Evolutionary conservation across 2,888 invertebrate genomes (phyloP).

Genomic region (Archips xylosteana): DNA sequence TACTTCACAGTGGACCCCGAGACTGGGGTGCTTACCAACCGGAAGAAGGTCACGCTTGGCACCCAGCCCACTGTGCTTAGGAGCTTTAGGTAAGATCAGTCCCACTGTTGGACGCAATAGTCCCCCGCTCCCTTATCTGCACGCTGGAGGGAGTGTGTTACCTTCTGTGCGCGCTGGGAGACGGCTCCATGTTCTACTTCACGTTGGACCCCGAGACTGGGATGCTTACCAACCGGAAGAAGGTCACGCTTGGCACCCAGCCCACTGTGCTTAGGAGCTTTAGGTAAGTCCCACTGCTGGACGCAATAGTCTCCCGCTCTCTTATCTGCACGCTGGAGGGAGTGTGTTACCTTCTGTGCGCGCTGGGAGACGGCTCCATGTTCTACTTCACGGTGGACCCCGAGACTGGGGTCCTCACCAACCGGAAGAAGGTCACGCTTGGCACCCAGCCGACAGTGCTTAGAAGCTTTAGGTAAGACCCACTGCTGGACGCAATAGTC

Average conservation of each 20-base stretch:
- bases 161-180: constrained; percentile 96
- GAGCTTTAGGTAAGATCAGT: constrained; percentile 87
- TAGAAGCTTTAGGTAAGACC: constrained; percentile 89
- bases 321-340: too few species aligned
- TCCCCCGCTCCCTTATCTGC: constrained; percentile 98
- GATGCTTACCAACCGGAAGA: constrained; percentile 93
- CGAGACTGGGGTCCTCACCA: constrained; percentile 90
- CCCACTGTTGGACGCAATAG: constrained; percentile 88
- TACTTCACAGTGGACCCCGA: constrained; percentile 95
- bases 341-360: constrained; percentile 91
- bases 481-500: too few species aligned
- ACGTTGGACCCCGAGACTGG: constrained; percentile 92
- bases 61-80: constrained; percentile 98
- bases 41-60: constrained; percentile 98
- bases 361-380: constrained; percentile 98
- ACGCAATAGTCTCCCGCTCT: too few species aligned
- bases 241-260: constrained; percentile 98
- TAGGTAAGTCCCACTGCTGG: constrained; percentile 57
- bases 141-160: constrained; percentile 97
- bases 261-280: constrained; percentile 97
- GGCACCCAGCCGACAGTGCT: constrained; percentile 99
- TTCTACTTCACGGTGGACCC: constrained; percentile 96
- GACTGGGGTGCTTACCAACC: constrained; percentile 92
- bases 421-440: constrained; percentile 97
- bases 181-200: constrained; percentile 99